A percentile compares a stretch with the other conserved stretches of the same genome.
Evolutionary conservation across 2,888 invertebrate species (phyloP).

Genomic region (Drosophila leonis): DNA sequence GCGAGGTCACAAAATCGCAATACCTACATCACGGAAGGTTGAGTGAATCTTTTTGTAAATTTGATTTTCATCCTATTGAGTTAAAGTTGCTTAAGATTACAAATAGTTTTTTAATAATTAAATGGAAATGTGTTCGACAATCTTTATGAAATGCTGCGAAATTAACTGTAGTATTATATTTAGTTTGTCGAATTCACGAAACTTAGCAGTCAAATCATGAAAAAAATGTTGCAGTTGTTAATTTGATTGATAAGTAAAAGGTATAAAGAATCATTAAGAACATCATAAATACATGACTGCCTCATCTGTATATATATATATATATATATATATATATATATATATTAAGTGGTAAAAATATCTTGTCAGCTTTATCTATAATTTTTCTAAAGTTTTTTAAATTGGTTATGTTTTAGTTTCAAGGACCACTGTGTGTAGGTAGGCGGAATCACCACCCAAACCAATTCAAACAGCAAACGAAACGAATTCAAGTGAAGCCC

Average conservation of each 20-base stretch:
- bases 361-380: background rate
- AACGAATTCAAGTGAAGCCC: slow-evolving; percentile 40
- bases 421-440: slow-evolving; percentile 45
- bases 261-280: no score
- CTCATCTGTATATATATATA: no score
- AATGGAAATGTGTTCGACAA: background rate
- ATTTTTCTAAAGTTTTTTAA: background rate
- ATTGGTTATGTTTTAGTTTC: slow-evolving; percentile 6
- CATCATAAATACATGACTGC: no score
- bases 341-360: background rate
- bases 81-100: no score
- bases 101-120: background rate
- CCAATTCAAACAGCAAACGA: slow-evolving; percentile 13
- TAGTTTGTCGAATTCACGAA: no score
- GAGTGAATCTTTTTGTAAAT: background rate
- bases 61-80: background rate
- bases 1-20: background rate
- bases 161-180: no score
- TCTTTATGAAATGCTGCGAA: no score
- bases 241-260: background rate
- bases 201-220: background rate
- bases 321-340: no score
- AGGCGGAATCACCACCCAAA: slow-evolving; percentile 50
- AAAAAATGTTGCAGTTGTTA: background rate
- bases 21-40: background rate